A percentile compares a stretch with the other conserved stretches of the same genome.
Evolutionary conservation across 1,140 invertebrate species (phyloP).

Genomic region (Lepidurus packardi): DNA sequence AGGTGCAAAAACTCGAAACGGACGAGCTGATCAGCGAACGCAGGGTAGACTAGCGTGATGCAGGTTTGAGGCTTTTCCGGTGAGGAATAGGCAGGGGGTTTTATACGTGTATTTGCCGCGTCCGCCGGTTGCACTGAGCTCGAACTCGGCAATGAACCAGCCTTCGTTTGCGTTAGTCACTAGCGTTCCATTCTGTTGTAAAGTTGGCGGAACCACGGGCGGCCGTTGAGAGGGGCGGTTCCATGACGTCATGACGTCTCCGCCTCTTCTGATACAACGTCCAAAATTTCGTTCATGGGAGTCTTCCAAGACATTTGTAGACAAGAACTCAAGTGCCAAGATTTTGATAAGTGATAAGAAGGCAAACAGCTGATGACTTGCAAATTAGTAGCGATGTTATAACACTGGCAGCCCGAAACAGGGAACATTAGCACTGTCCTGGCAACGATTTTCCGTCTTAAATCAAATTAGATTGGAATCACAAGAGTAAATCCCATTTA

Average conservation of each 20-base stretch:
- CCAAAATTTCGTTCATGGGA: background rate
- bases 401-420: too few relatives aligned
- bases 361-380: background rate
- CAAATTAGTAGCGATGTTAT: too few relatives aligned
- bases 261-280: background rate
- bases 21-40: background rate
- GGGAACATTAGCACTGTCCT: too few relatives aligned
- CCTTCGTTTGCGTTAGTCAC: background rate
- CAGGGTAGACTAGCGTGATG: background rate
- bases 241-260: background rate
- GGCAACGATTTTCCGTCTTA: too few relatives aligned
- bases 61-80: background rate
- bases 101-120: background rate
- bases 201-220: background rate
- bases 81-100: background rate
- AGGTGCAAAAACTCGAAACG: background rate
- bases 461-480: too few relatives aligned
- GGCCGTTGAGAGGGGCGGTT: background rate
- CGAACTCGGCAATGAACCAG: background rate
- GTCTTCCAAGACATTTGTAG: background rate
- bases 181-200: conserved; percentile 10
- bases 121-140: background rate
- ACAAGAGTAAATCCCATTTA: too few relatives aligned
- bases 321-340: background rate
- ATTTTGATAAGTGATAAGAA: background rate